Conservation (phyloP, 1,140 invertebrate genomes). For the Olivierus martensii region DNA sequence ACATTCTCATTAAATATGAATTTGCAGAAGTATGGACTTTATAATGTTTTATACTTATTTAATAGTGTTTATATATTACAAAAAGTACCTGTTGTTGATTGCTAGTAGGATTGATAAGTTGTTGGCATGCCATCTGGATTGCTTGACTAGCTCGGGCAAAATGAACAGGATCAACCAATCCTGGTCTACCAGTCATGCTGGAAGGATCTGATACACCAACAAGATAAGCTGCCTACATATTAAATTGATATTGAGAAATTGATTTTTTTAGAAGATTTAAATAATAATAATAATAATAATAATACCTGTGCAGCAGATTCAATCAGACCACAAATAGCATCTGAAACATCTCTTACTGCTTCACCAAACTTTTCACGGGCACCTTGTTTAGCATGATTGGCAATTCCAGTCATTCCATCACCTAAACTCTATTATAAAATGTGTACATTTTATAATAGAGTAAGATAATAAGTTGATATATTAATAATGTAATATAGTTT, state of each 20-base stretch:
- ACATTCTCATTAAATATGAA: background rate
- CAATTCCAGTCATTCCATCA: constrained; percentile 87
- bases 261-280: no score
- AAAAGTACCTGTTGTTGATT: constrained; percentile 64
- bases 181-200: constrained; percentile 75
- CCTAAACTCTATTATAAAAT: constrained; percentile 34
- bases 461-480: no score
- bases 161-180: constrained; percentile 80
- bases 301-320: constrained; percentile 62
- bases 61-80: no score
- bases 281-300: background rate
- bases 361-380: constrained; percentile 78
- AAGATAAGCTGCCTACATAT: constrained; percentile 70
- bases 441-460: no score
- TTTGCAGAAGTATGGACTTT: no score
- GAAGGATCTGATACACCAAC: constrained; percentile 83
- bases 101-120: constrained; percentile 54
- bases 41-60: no score
- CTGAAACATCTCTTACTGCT: constrained; percentile 66
- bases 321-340: constrained; percentile 80
- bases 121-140: constrained; percentile 75
- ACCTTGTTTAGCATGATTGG: constrained; percentile 73
- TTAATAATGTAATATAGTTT: no score
- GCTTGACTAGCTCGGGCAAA: constrained; percentile 75
- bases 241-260: no score